These are phyloP conservation scores for Oostethus manadensis DNA, from an alignment of 2,113 vertebrate genomes.

Conservation along the genomic window DNA sequence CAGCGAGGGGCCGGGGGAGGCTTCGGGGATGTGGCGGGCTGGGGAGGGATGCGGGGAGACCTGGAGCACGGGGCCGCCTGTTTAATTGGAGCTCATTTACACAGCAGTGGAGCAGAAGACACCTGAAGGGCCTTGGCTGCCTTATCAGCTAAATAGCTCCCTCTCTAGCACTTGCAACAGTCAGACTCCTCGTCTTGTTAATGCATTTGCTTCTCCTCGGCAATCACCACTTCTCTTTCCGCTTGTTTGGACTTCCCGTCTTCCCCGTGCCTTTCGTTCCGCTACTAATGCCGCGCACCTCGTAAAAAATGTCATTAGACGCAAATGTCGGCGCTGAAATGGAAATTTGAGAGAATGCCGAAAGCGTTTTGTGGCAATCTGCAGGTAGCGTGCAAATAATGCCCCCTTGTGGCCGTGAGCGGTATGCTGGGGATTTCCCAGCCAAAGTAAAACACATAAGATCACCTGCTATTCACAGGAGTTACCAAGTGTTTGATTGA, in stretches of 20 bases:
- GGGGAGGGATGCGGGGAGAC: slow-evolving; percentile 57
- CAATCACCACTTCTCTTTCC: neutral
- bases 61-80: slow-evolving; percentile 62
- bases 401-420: too few relatives aligned
- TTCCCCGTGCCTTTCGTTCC: neutral
- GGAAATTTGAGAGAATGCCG: too few relatives aligned
- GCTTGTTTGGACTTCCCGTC: neutral
- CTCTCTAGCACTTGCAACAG: slow-evolving; percentile 39
- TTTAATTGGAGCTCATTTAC: slow-evolving; percentile 79
- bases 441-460: too few relatives aligned
- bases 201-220: slow-evolving; percentile 20
- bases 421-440: too few relatives aligned
- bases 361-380: too few relatives aligned
- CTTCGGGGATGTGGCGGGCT: slow-evolving; percentile 39
- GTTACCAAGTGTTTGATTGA: too few relatives aligned
- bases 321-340: too few relatives aligned
- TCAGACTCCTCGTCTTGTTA: slow-evolving; percentile 34
- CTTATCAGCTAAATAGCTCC: slow-evolving; percentile 66
- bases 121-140: slow-evolving; percentile 69
- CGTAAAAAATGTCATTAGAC: too few relatives aligned
- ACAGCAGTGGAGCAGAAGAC: slow-evolving; percentile 68
- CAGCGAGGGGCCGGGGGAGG: slow-evolving; percentile 59
- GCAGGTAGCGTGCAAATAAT: too few relatives aligned
- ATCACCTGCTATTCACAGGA: too few relatives aligned
- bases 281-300: neutral